A percentile compares a stretch with the other conserved stretches of the same genome.
Conservation (phyloP, 2,113 vertebrate species). For the Cisticola juncidis region DNA sequence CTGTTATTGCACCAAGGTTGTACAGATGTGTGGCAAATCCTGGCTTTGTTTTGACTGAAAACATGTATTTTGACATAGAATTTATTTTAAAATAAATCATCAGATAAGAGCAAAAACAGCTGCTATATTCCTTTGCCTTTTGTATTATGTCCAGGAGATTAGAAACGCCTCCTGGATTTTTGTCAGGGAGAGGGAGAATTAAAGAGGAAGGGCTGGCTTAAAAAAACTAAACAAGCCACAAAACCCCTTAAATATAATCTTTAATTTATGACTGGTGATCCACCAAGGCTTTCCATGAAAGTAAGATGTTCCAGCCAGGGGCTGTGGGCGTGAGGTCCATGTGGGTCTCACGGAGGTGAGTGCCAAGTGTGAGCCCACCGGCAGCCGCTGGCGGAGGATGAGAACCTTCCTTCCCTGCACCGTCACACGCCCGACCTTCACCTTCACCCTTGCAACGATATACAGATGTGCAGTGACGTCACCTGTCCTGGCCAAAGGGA, state of each 20-base stretch:
- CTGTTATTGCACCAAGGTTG: neutral
- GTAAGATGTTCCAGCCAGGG: neutral
- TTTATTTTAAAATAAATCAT: neutral
- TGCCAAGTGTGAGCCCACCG: neutral
- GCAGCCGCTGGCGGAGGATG: neutral
- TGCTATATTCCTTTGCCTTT: neutral
- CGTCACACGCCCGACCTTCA: rapidly evolving
- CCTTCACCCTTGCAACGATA: neutral
- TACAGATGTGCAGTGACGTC: neutral
- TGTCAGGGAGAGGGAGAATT: neutral
- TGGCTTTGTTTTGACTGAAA: neutral
- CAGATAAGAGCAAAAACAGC: neutral
- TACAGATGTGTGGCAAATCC: neutral
- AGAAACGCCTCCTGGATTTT: neutral
- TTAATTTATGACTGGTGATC: neutral
- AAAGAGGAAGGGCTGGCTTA: neutral
- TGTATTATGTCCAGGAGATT: neutral
- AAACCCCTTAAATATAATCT: neutral
- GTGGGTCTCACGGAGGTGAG: rapidly evolving
- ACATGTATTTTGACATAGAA: neutral
- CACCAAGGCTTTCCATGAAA: neutral
- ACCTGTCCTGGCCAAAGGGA: neutral
- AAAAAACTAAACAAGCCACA: neutral
- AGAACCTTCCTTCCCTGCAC: neutral
- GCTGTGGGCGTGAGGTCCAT: rapidly evolving